Conservation (phyloP, 1,140 invertebrate genomes). For the Teleogryllus occipitalis region DNA sequence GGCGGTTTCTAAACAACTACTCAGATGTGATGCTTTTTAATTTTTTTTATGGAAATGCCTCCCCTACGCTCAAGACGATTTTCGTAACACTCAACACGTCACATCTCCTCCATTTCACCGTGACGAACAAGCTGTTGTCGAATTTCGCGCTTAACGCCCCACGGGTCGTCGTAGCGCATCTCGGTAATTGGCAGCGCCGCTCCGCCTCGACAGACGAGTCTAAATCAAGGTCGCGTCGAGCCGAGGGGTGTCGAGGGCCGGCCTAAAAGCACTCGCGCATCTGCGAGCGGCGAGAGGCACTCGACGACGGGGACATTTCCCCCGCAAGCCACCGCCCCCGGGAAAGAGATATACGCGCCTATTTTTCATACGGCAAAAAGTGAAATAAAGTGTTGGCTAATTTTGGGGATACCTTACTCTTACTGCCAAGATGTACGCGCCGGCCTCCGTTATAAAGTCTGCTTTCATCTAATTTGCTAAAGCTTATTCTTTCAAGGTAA, state of each 20-base stretch:
- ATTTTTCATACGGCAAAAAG: slow-evolving; percentile 5
- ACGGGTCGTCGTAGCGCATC: too few relatives aligned
- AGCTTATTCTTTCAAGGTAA: background rate
- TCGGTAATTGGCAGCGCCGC: too few relatives aligned
- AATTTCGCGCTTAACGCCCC: too few relatives aligned
- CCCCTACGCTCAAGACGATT: too few relatives aligned
- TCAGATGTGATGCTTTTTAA: too few relatives aligned
- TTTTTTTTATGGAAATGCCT: too few relatives aligned
- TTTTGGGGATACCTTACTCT: background rate
- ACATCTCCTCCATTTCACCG: too few relatives aligned
- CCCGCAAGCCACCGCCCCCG: too few relatives aligned
- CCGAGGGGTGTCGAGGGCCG: background rate
- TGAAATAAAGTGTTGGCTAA: background rate
- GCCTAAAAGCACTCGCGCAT: background rate
- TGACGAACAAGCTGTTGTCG: too few relatives aligned
- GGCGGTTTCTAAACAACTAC: too few relatives aligned
- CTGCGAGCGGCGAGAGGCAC: background rate
- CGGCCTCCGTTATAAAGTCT: background rate
- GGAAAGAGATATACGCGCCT: background rate
- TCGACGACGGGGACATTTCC: background rate
- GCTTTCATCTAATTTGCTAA: slow-evolving; percentile 1
- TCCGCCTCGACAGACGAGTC: background rate
- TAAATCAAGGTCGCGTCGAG: background rate
- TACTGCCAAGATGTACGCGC: background rate
- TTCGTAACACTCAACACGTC: too few relatives aligned